Percentiles rank a stretch among this genome's conserved stretches.
Conservation (phyloP, 2,113 vertebrate genomes). For the Ranitomeya imitator region DNA sequence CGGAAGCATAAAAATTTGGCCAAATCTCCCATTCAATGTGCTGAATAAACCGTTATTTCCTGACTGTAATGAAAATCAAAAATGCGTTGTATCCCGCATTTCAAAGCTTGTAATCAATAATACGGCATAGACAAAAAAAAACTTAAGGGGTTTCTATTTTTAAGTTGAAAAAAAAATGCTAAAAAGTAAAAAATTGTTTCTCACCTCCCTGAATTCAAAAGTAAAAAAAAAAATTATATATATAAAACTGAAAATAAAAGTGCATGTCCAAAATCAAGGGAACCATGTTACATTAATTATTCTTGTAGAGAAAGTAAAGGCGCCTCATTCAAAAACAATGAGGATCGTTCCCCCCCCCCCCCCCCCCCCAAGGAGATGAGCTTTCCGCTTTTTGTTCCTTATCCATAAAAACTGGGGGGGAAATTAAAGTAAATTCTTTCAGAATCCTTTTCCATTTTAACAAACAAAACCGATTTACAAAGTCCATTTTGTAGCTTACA, state of each 20-base stretch:
- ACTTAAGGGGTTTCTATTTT: too few relatives aligned
- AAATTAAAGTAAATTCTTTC: neutral
- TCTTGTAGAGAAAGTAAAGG: constrained; percentile 4
- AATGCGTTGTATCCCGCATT: neutral
- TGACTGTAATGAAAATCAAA: neutral
- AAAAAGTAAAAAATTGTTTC: too few relatives aligned
- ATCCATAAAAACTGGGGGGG: neutral
- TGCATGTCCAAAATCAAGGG: too few relatives aligned
- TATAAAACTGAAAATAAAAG: too few relatives aligned
- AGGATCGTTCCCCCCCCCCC: neutral
- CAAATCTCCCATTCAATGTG: constrained; percentile 74
- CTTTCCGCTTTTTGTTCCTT: neutral
- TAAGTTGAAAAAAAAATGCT: too few relatives aligned
- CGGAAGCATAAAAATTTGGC: constrained; percentile 74
- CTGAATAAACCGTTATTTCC: constrained; percentile 69
- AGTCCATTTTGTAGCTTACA: neutral
- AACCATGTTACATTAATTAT: too few relatives aligned
- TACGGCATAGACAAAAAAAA: neutral
- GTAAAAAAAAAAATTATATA: too few relatives aligned
- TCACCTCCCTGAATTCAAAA: too few relatives aligned
- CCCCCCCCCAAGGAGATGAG: neutral
- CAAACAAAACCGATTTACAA: neutral
- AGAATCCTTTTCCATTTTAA: neutral
- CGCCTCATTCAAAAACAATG: neutral
- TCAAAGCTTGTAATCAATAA: neutral